Percentiles rank a stretch among this genome's conserved stretches.
These are phyloP conservation scores for Gavialis gangeticus DNA, from an alignment of 2,113 vertebrate species.

Conservation along the genomic window DNA sequence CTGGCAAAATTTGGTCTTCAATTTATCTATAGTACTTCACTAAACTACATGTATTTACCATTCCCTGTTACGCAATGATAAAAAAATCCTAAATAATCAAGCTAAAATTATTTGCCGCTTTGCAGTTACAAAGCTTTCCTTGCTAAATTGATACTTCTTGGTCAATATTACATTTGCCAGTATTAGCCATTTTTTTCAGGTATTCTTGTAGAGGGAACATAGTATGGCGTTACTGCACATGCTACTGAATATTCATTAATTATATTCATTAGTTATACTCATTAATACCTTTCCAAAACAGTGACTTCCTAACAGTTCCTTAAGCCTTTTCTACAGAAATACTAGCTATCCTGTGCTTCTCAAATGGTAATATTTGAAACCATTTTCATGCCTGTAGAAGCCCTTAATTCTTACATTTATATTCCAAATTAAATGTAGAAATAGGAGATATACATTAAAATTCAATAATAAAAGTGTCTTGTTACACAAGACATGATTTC, in stretches of 20 bases:
- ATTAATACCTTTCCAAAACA: too few relatives aligned
- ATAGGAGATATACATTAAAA: neutral
- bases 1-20: too few relatives aligned
- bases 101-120: neutral
- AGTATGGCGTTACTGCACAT: neutral
- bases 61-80: neutral
- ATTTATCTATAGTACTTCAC: neutral
- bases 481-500: neutral
- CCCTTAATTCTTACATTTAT: neutral
- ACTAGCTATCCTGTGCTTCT: neutral
- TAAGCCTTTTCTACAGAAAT: neutral
- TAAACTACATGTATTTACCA: neutral
- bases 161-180: neutral
- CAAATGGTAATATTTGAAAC: neutral
- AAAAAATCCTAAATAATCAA: neutral
- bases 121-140: neutral
- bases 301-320: neutral
- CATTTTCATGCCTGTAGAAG: neutral
- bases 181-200: neutral
- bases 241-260: too few relatives aligned
- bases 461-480: neutral
- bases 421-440: neutral
- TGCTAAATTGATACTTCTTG: neutral
- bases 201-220: neutral
- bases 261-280: too few relatives aligned